Base-by-base conservation (phyloP, 2,797 vertebrate genomes). In the Decapterus maruadsi region DNA sequence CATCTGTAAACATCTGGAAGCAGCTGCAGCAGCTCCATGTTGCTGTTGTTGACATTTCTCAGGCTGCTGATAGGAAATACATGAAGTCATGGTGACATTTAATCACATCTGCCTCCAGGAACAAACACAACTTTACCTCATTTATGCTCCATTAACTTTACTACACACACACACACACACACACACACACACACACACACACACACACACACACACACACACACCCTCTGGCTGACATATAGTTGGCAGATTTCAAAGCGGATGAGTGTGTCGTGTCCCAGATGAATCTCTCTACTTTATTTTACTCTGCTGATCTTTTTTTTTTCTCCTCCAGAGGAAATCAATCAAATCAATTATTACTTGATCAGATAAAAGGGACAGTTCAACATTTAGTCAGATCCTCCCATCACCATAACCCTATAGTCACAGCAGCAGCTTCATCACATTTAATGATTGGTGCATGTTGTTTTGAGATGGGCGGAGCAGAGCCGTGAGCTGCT, bases 181-280 rank as follows among this genome's bases (percentile, higher is more conserved):
- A 64, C 6, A 14, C 13, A 8, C 26, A 26, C 26, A 26, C 26
- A 26, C 26, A 26, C 26, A 26, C 31, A 34, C 31, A 6, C 4
- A 36, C 45, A 58, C 8, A 8, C 8, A 38, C 38, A 38, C 38
- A 40, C 13, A 42, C 40, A 56, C 29, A 71, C 59, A 53, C 40
- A 61, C 48, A 48, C 50, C 87, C 75, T 31, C 66, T 43, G 77
- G 85, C 83, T 86, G 90, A 88, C 77, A 78, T 42, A 73, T 36
- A 58, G 75, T 14, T 74, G 84, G 75, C 72, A 82, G 72, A 80
- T 68, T 75, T 57, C 57, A 63, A 79, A 69, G 75, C 51, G 56
- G 81, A 80, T 67, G 84, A 69, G 38, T 80, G 83, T 80, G 78
- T 83, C 69, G 26, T 26, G 26, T 26, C 26, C 26, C 2, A n/a